Base-by-base conservation (phyloP, 2,888 invertebrate species). In the Nemotelus pantherinus region DNA sequence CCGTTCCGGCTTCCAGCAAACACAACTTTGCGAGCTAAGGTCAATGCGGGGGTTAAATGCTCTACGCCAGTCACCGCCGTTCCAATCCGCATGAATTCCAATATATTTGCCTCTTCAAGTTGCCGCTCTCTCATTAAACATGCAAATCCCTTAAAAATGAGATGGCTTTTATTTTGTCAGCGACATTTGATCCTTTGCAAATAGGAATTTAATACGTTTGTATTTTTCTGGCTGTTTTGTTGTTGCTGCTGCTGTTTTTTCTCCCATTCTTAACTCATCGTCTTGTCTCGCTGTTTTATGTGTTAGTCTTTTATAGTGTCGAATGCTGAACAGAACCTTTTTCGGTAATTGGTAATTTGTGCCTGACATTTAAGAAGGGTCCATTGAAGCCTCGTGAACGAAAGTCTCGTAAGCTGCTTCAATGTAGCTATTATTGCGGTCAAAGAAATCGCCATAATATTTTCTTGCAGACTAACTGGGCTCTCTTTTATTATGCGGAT, bases 81-180 rank as follows among this genome's bases (percentile, higher is more conserved):
- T 25, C 25, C 25, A 53, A 76, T 58, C 65, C 50, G 72, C 70
- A 76, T 77, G 74, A 68, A 79, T 67, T 75, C 70, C 77, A 76
- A 75, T 77, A 79, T 79, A 48, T 50, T 70, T 77, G 68, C 64
- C 72, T 71, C 76, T 60, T 57, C 71, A 75, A 67, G 67, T 57
- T 65, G 47, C 25, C 55, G 50, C 47, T 58, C 64, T 50, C 77
- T 79, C 76, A 79, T 77, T 79, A 79, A 77, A 76, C 76, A 79
- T 79, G 79, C 77, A 79, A 79, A 79, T 79, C 79, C 79, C 77
- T 77, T 79, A 76, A 77, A 79, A 79, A 79, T 79, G 79, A 79
- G 79, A 79, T 79, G 72, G 77, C 76, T 79, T 76, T 77, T 77
- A 77, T 77, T 77, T 76, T 76, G 53, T 75, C 71, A 76, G 79